These are phyloP conservation scores for Euwallacea fornicatus DNA, from an alignment of 1,140 invertebrate species.

Conservation along the genomic window DNA sequence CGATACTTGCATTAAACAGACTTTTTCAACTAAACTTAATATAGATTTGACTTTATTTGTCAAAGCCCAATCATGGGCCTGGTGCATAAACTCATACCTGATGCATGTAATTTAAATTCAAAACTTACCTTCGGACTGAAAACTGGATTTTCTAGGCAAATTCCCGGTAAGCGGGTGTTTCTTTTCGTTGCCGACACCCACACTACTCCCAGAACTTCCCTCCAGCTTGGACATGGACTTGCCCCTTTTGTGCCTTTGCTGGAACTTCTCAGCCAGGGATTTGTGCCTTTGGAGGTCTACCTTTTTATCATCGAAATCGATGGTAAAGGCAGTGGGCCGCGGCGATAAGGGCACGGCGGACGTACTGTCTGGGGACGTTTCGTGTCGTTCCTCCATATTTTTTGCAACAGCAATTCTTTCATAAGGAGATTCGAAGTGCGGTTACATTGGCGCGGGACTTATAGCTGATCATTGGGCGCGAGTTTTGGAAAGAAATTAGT, in stretches of 20 bases:
- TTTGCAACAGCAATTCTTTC: neutral
- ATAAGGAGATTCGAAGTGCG: neutral
- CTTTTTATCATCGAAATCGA: conserved; percentile 66
- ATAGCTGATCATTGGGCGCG: neutral
- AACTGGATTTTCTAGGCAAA: conserved; percentile 61
- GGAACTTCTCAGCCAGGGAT: conserved; percentile 69
- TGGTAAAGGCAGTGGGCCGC: conserved; percentile 63
- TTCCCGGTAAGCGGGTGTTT: conserved; percentile 53
- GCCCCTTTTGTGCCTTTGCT: conserved; percentile 68
- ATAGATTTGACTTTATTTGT: too few relatives aligned
- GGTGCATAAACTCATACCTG: too few relatives aligned
- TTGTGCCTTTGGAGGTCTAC: conserved; percentile 64
- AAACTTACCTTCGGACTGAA: conserved; percentile 62
- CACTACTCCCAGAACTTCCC: conserved; percentile 31
- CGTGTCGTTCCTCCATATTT: conserved; percentile 45
- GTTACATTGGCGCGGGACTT: neutral
- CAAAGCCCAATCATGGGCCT: too few relatives aligned
- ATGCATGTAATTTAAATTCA: too few relatives aligned
- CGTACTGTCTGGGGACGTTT: conserved; percentile 11
- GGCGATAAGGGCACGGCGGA: conserved; percentile 47
- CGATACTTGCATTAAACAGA: too few relatives aligned
- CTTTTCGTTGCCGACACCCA: conserved; percentile 27
- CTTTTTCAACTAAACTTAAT: too few relatives aligned
- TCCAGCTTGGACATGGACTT: conserved; percentile 68
- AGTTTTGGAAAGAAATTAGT: neutral